A percentile compares a stretch with the other conserved stretches of the same genome.
Conservation (phyloP, 2,113 vertebrate genomes). For the Chaetops frenatus region DNA sequence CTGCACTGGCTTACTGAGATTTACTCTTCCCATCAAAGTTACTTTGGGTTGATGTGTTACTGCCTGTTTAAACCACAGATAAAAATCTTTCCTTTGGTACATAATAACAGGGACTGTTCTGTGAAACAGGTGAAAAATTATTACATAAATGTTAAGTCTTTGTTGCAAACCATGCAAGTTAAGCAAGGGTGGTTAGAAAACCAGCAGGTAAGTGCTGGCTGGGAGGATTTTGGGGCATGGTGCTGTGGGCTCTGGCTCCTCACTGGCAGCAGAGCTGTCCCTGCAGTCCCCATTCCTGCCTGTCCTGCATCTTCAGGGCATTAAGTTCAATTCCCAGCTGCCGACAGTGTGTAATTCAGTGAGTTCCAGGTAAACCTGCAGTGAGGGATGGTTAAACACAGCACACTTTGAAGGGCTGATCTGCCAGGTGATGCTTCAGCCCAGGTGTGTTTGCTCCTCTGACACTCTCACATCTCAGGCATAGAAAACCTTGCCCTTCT, state of each 20-base stretch:
- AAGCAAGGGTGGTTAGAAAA: not conserved
- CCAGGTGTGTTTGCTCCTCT: not conserved
- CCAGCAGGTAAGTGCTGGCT: not conserved
- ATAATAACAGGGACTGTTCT: not conserved
- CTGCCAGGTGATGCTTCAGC: not conserved
- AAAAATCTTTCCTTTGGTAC: not conserved
- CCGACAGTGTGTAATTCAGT: not conserved
- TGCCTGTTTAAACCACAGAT: not conserved
- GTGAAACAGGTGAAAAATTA: not conserved
- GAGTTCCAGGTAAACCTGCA: not conserved
- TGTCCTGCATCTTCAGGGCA: not conserved
- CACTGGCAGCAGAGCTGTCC: not conserved
- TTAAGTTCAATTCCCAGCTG: not conserved
- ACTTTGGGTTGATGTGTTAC: not conserved
- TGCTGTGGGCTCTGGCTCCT: not conserved
- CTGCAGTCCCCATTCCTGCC: not conserved
- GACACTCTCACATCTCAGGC: too few species aligned
- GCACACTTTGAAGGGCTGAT: not conserved
- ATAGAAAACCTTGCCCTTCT: not conserved
- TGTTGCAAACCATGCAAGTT: not conserved
- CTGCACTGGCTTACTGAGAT: not conserved
- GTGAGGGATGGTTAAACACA: not conserved
- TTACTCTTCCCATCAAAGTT: not conserved
- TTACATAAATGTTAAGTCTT: not conserved
- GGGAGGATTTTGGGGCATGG: not conserved